phyloP scores from a whole-genome alignment of 2,888 invertebrate species.

The Volucella inanis region DNA sequence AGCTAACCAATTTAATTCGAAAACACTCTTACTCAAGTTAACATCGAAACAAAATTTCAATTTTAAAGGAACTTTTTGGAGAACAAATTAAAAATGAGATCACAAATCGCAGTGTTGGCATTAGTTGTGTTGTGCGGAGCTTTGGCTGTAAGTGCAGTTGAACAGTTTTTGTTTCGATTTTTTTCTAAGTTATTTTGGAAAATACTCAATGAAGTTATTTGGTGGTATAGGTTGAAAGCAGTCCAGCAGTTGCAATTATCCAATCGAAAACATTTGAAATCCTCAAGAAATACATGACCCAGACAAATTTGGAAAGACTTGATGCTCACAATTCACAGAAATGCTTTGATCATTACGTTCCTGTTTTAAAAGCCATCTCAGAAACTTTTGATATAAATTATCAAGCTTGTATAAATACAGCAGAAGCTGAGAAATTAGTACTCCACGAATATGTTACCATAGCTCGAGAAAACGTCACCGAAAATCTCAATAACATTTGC shows the following conservation, averaged over 20 bases:
- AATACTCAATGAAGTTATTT: background rate
- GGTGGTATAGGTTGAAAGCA: constrained; percentile 52
- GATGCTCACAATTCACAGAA: constrained; percentile 73
- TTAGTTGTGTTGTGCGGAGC: constrained; percentile 23
- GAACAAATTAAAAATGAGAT: constrained; percentile 17
- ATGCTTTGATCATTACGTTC: constrained; percentile 78
- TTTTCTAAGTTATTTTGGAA: background rate
- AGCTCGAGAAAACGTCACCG: constrained; percentile 75
- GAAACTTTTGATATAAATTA: constrained; percentile 77
- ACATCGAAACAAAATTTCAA: constrained; percentile 30
- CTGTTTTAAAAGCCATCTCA: constrained; percentile 77
- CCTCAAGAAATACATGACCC: constrained; percentile 76
- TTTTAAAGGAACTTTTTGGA: no score
- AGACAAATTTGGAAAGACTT: constrained; percentile 72
- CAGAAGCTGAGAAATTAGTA: constrained; percentile 48
- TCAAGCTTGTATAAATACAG: constrained; percentile 76
- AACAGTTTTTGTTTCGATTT: background rate
- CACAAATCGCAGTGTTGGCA: constrained; percentile 8
- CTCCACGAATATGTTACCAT: constrained; percentile 74
- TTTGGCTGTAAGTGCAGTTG: constrained; percentile 29
- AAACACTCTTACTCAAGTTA: constrained; percentile 15
- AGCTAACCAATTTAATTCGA: constrained; percentile 39
- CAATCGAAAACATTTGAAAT: constrained; percentile 73
- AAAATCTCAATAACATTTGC: constrained; percentile 75
- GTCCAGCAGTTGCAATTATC: background rate